These are phyloP conservation scores for Odontomyia ornata DNA, from an alignment of 2,888 invertebrate species.

Conservation along the genomic window DNA sequence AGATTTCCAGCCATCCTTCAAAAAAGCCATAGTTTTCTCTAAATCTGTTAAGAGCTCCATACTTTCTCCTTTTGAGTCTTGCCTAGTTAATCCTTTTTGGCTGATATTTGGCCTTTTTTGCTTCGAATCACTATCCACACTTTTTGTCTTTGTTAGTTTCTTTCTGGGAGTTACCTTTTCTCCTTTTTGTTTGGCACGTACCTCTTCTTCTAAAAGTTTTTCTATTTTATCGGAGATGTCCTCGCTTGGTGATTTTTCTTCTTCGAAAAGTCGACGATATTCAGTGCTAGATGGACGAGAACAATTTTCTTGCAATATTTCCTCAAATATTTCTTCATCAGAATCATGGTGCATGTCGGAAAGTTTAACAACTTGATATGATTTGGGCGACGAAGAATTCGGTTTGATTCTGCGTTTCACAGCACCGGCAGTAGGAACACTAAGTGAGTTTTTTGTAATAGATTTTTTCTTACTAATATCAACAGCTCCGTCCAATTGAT, in stretches of 20 bases:
- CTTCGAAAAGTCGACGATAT: conserved; percentile 61
- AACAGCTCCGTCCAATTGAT: conserved; percentile 63
- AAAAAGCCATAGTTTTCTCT: conserved; percentile 62
- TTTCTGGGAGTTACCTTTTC: conserved; percentile 47
- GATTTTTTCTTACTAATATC: conserved; percentile 54
- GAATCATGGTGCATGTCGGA: conserved; percentile 56
- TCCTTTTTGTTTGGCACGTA: conserved; percentile 42
- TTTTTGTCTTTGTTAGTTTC: conserved; percentile 55
- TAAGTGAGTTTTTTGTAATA: conserved; percentile 53
- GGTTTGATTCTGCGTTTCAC: conserved; percentile 34
- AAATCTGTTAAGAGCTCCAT: conserved; percentile 53
- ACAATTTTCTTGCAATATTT: conserved; percentile 57
- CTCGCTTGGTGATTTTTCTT: conserved; percentile 62
- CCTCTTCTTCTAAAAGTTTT: conserved; percentile 54
- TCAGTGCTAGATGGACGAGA: conserved; percentile 61
- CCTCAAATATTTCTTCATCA: conserved; percentile 60
- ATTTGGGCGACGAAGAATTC: neutral
- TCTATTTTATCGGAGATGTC: conserved; percentile 63
- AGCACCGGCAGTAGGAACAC: conserved; percentile 42
- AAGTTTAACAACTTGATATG: neutral
- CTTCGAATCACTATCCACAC: conserved; percentile 55
- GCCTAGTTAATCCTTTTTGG: conserved; percentile 48
- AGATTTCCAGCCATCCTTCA: conserved; percentile 60
- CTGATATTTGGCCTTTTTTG: neutral
- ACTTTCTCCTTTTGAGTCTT: conserved; percentile 51